Conservation (phyloP, 2,113 vertebrate species). For the Indri indri region DNA sequence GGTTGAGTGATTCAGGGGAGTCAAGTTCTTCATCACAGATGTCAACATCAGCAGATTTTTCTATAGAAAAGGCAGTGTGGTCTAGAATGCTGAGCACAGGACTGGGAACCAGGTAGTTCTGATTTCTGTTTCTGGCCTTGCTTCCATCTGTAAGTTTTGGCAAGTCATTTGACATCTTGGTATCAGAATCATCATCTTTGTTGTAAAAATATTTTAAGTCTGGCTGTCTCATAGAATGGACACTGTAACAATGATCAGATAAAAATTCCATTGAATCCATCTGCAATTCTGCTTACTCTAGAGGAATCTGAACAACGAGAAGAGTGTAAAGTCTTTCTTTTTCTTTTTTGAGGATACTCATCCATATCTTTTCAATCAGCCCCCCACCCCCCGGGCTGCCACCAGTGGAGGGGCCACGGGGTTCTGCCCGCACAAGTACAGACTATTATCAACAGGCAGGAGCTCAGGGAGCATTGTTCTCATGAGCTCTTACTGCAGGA, state of each 20-base stretch:
- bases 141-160: constrained; percentile 77
- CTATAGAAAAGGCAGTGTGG: constrained; percentile 76
- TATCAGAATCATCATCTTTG: constrained; percentile 81
- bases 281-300: constrained; percentile 83
- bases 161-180: constrained; percentile 71
- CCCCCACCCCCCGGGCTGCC: too few relatives aligned
- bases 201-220: constrained; percentile 83
- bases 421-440: background rate
- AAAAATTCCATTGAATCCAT: constrained; percentile 89
- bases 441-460: background rate
- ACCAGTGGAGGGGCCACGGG: too few relatives aligned
- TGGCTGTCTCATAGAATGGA: constrained; percentile 88
- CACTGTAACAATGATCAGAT: constrained; percentile 89
- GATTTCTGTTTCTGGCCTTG: constrained; percentile 72
- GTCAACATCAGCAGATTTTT: constrained; percentile 84
- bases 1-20: constrained; percentile 84
- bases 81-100: constrained; percentile 77
- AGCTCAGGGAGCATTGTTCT: background rate
- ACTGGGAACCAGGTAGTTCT: constrained; percentile 72
- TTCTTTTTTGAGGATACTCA: too few relatives aligned
- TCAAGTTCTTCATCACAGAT: constrained; percentile 85
- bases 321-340: too few relatives aligned
- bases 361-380: too few relatives aligned
- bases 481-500: background rate
- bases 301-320: constrained; percentile 81